Conservation (phyloP, 2,888 invertebrate species). For the Diloba caeruleocephala region DNA sequence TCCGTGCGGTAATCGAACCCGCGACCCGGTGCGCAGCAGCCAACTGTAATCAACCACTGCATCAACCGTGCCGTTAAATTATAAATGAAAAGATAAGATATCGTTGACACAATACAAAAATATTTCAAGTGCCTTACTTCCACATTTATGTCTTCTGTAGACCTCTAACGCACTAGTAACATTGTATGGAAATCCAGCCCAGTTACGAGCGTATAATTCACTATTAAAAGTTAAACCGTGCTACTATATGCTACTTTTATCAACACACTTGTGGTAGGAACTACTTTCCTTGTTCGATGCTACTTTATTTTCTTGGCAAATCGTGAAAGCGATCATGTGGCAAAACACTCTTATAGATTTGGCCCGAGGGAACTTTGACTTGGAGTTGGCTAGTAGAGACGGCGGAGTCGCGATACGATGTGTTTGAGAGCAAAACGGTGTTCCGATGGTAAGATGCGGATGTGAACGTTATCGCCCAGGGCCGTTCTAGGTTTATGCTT, state of each 20-base stretch:
- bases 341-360: constrained; percentile 87
- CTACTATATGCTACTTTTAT: constrained; percentile 72
- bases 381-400: constrained; percentile 69
- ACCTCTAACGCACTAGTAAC: no score
- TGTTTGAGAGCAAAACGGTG: constrained; percentile 87
- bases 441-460: constrained; percentile 75
- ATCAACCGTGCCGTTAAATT: no score
- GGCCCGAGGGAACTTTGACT: constrained; percentile 86
- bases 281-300: constrained; percentile 76
- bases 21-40: no score
- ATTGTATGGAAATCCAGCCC: no score
- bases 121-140: no score
- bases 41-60: no score
- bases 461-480: constrained; percentile 74
- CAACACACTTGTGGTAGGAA: constrained; percentile 76
- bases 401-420: constrained; percentile 66
- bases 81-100: no score
- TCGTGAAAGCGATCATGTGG: constrained; percentile 88
- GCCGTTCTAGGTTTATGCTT: constrained; percentile 59
- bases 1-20: no score
- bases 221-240: constrained; percentile 62
- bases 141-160: no score
- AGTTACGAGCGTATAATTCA: constrained; percentile 68
- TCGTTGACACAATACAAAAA: no score
- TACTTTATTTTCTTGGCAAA: constrained; percentile 87